A percentile compares a stretch with the other conserved stretches of the same genome.
Evolutionary conservation across 2,113 vertebrate species (phyloP).

Genomic region (Charina bottae): DNA sequence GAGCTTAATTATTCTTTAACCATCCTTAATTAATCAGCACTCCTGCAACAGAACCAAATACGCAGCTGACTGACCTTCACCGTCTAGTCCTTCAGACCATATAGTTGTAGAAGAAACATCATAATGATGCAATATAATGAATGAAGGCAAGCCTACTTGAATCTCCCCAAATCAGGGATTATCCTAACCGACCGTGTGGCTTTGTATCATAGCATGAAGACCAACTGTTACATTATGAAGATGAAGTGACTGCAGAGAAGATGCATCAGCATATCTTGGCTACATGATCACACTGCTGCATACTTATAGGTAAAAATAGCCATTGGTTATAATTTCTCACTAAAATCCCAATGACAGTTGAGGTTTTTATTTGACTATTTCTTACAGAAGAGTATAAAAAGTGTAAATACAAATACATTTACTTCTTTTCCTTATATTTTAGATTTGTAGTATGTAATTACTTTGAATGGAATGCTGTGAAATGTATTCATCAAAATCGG

Average conservation of each 20-base stretch:
- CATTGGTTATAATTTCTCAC: neutral
- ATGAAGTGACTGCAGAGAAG: too few relatives aligned
- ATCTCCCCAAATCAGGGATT: neutral
- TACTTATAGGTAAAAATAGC: neutral
- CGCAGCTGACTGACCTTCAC: neutral
- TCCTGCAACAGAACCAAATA: neutral
- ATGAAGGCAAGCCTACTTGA: neutral
- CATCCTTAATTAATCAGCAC: neutral
- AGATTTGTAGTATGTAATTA: neutral
- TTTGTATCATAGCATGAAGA: neutral
- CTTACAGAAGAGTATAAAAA: neutral
- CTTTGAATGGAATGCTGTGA: neutral
- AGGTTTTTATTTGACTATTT: too few relatives aligned
- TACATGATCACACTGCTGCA: neutral
- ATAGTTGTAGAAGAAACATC: neutral
- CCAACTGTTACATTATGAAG: neutral
- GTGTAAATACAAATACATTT: neutral
- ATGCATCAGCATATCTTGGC: neutral
- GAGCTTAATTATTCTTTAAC: neutral
- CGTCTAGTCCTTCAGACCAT: neutral
- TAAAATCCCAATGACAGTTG: too few relatives aligned
- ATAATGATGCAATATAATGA: neutral
- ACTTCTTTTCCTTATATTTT: neutral
- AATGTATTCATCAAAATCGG: neutral
- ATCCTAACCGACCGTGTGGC: neutral